Conservation (phyloP, 2,797 vertebrate species). For the Oreochromis mossambicus region DNA sequence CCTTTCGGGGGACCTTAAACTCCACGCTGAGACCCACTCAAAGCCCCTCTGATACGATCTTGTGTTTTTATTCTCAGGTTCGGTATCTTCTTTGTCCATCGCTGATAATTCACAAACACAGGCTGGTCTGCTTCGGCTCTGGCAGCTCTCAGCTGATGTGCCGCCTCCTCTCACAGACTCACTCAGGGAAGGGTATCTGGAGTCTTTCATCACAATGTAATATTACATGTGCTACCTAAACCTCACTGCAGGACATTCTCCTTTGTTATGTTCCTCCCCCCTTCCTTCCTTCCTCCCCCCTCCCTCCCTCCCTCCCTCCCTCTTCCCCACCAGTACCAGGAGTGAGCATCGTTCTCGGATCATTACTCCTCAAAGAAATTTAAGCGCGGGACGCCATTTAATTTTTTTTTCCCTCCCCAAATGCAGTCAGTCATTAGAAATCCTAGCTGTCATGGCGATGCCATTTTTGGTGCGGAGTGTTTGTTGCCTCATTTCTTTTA, state of each 20-base stretch:
- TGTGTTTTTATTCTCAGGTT: neutral
- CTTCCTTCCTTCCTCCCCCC: conserved; percentile 48
- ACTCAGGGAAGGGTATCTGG: neutral
- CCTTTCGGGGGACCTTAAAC: neutral
- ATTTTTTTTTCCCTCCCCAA: conserved; percentile 85
- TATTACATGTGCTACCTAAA: conserved; percentile 67
- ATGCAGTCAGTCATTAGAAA: conserved; percentile 99
- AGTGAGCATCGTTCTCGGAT: conserved; percentile 98
- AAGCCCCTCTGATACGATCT: neutral
- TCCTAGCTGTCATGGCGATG: conserved; percentile 97
- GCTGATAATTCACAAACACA: neutral
- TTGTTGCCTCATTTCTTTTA: conserved; percentile 99
- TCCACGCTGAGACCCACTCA: neutral
- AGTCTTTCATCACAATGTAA: neutral
- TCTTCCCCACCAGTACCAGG: conserved; percentile 85
- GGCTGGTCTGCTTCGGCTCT: neutral
- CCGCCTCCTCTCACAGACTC: neutral
- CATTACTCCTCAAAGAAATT: conserved; percentile 99
- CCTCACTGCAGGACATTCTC: conserved; percentile 86
- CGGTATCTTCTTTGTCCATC: neutral
- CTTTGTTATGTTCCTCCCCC: conserved; percentile 89
- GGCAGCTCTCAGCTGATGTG: neutral
- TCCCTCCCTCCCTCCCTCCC: conserved; percentile 63
- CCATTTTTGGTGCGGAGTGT: conserved; percentile 99
- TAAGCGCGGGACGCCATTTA: conserved; percentile 98